phyloP scores from a whole-genome alignment of 2,113 vertebrate species.

The Bombycilla garrulus region DNA sequence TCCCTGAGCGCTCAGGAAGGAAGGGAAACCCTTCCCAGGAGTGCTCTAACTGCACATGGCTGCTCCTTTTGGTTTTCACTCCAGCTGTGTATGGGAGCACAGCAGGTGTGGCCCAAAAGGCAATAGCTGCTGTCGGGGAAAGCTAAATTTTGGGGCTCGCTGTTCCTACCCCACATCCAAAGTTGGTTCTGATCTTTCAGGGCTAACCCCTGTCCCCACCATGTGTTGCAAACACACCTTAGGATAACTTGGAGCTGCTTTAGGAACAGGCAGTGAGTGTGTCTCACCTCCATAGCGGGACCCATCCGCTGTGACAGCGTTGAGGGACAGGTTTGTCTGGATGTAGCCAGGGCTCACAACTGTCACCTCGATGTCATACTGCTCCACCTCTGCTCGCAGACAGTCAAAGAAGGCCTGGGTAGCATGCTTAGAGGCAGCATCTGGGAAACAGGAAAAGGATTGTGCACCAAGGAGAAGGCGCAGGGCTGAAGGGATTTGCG shows the following conservation, averaged over 20 bases:
- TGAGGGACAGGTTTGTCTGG: slow-evolving; percentile 89
- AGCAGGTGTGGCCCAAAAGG: background rate
- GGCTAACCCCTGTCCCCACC: background rate
- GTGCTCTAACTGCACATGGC: background rate
- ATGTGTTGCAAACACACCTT: background rate
- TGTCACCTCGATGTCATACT: slow-evolving; percentile 81
- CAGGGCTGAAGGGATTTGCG: background rate
- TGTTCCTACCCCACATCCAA: background rate
- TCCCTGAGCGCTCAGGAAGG: no score
- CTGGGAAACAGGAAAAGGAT: slow-evolving; percentile 62
- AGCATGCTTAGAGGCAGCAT: slow-evolving; percentile 94
- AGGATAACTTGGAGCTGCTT: background rate
- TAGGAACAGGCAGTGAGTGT: accelerated
- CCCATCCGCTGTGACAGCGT: slow-evolving; percentile 87
- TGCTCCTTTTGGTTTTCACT: background rate
- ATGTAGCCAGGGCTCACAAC: slow-evolving; percentile 93
- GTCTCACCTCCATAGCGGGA: slow-evolving; percentile 87
- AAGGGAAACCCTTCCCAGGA: background rate
- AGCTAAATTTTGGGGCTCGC: background rate
- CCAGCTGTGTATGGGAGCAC: background rate
- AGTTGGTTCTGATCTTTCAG: background rate
- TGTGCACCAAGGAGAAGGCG: background rate
- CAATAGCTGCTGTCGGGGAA: background rate
- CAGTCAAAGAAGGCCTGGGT: slow-evolving; percentile 97
- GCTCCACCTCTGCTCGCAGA: slow-evolving; percentile 87